These are phyloP conservation scores for Corbicula japonica DNA, from an alignment of 2,888 invertebrate species.

Conservation along the genomic window DNA sequence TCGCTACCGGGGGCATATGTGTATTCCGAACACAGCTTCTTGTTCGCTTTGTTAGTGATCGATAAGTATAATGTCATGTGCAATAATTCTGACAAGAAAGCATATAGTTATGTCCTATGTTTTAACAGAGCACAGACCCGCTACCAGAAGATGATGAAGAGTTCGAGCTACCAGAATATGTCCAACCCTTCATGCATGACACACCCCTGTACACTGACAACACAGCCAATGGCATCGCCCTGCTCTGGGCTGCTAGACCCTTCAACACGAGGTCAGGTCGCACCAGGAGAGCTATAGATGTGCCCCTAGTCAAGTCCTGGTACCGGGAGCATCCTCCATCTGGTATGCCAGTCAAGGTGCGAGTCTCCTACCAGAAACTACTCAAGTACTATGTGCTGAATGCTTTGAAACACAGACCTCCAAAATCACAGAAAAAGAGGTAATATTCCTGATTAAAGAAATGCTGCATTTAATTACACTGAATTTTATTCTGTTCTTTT, in stretches of 20 bases:
- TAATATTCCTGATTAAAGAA: constrained; percentile 65
- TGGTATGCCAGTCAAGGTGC: constrained; percentile 96
- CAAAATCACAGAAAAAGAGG: constrained; percentile 99
- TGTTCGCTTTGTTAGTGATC: no score
- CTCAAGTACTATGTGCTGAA: constrained; percentile 99
- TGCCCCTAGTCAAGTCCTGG: constrained; percentile 99
- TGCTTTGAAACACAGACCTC: constrained; percentile 98
- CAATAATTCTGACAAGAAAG: no score
- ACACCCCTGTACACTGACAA: constrained; percentile 99
- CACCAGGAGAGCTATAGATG: constrained; percentile 97
- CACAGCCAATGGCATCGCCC: constrained; percentile 98
- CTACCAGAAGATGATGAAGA: constrained; percentile 94
- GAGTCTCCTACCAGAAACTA: constrained; percentile 99
- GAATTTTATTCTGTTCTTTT: no score
- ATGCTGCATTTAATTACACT: no score
- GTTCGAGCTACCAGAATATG: constrained; percentile 95
- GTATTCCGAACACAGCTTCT: no score
- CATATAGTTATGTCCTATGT: no score
- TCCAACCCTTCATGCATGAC: constrained; percentile 97
- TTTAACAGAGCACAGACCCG: constrained; percentile 91
- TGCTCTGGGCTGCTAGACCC: constrained; percentile 99
- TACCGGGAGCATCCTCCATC: constrained; percentile 88
- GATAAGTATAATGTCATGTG: no score
- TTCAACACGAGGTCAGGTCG: constrained; percentile 98
- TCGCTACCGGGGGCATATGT: no score